These are phyloP conservation scores for Drosophila pectinifera DNA, from an alignment of 1,140 invertebrate species.

Conservation along the genomic window DNA sequence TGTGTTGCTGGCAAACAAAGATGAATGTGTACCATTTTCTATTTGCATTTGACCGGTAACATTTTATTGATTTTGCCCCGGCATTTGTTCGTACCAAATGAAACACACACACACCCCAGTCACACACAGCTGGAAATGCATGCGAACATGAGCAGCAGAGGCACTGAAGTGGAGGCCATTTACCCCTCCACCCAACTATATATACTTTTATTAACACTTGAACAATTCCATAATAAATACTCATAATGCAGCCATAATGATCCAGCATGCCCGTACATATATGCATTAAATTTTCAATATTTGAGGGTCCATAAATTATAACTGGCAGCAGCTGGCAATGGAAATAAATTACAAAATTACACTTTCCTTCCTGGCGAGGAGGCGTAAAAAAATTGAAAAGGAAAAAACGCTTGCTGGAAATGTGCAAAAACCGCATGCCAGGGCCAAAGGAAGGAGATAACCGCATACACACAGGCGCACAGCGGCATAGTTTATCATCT, in stretches of 20 bases:
- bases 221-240: constrained; percentile 49
- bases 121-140: constrained; percentile 17
- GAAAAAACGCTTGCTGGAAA: constrained; percentile 39
- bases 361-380: constrained; percentile 25
- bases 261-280: constrained; percentile 2
- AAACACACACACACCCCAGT: constrained; percentile 22
- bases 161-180: constrained; percentile 14
- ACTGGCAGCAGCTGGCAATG: constrained; percentile 67
- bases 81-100: constrained; percentile 35
- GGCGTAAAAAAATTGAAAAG: constrained; percentile 27
- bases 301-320: constrained; percentile 65
- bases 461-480: constrained; percentile 38
- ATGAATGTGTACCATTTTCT: constrained; percentile 52
- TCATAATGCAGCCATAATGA: constrained; percentile 47
- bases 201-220: constrained; percentile 61
- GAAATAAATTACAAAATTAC: constrained; percentile 67
- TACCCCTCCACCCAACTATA: constrained; percentile 9
- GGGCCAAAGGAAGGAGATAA: constrained; percentile 55
- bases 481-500: constrained; percentile 76
- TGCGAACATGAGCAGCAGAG: constrained; percentile 31
- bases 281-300: constrained; percentile 39
- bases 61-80: constrained; percentile 65
- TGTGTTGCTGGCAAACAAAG: constrained; percentile 52
- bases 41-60: constrained; percentile 65
- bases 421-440: constrained; percentile 55